Evolutionary conservation across 2,888 invertebrate species (phyloP), one percentile per base, ranked within the genome.

Genomic region (Calephelis perditalis): DNA sequence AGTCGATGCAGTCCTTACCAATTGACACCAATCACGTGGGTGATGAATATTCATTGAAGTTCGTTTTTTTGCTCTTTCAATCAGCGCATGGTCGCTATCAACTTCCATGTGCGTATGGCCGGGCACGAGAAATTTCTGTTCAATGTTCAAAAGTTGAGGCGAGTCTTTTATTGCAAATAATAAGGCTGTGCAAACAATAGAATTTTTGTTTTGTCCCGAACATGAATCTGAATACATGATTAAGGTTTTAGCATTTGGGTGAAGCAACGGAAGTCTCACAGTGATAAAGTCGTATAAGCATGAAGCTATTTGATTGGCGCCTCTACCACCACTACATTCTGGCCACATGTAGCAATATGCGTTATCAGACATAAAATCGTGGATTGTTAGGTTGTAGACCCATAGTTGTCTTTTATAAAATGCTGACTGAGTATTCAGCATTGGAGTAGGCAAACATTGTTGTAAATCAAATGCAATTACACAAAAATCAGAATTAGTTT

Each of bases 21-120:
- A 54, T 58, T 70, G 68, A 60, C 65, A 68, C 68, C 68, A 70
- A 65, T 70, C 67, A 63, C 68, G 63, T 56, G 68, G 68, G 44
- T 64, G 62, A 59, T 67, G 64, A 54, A 68, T 68, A 6, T 36
- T n/a, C 63, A 67, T 58, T 65, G 66, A 64, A 60, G 56, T 65
- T 15, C 56, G 61, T 58, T 64, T 52, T 54, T 61, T 65, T 47
- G 62, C 66, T 40, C 67, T 63, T 58, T 68, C 66, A 55, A 68
- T 68, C 36, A 61, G 49, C 8, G 62, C 62, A 58, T 69, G 69
- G 60, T 68, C 65, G 52, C 63, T 62, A 52, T 70, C 68, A 56
- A 61, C 63, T 54, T 69, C 66, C 67, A 68, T 37, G 7, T 56
- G 56, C 6, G 56, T 56, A 37, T 56, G 62, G 10, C 69, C 68